phyloP scores from a whole-genome alignment of 2,113 vertebrate species.

The Chroicocephalus ridibundus region DNA sequence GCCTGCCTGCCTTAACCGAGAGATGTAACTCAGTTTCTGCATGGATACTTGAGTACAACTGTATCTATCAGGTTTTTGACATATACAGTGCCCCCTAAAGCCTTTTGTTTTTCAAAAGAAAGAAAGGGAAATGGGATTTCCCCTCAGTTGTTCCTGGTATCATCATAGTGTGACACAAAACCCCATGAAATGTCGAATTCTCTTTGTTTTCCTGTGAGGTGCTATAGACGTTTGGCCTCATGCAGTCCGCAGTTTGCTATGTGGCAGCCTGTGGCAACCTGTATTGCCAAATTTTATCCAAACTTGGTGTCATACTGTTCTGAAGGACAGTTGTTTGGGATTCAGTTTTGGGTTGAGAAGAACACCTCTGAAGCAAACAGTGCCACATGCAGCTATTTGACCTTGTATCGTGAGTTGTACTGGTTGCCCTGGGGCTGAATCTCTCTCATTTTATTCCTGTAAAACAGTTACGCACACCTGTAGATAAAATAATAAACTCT shows the following conservation, averaged over 20 bases:
- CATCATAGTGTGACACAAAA: neutral
- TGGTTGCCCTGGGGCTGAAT: neutral
- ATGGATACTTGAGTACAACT: neutral
- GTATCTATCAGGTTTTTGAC: neutral
- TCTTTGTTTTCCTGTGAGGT: neutral
- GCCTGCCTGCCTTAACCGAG: neutral
- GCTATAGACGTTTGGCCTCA: neutral
- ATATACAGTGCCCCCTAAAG: neutral
- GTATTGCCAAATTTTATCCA: neutral
- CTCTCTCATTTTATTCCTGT: neutral
- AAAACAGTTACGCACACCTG: neutral
- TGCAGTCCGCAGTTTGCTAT: neutral
- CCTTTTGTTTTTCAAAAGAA: neutral
- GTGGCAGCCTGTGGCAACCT: neutral
- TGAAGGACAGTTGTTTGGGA: neutral
- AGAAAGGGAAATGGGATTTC: neutral
- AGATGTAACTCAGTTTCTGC: neutral
- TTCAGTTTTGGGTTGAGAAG: neutral
- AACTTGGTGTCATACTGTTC: fast-evolving
- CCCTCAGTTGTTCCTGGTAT: neutral
- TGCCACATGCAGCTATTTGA: neutral
- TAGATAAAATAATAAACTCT: neutral
- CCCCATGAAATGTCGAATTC: fast-evolving
- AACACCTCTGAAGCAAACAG: neutral
- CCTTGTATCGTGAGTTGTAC: neutral